Percentiles rank a stretch among this genome's conserved stretches.
Conservation (phyloP, 2,797 vertebrate genomes). For the Propithecus perrieri region DNA sequence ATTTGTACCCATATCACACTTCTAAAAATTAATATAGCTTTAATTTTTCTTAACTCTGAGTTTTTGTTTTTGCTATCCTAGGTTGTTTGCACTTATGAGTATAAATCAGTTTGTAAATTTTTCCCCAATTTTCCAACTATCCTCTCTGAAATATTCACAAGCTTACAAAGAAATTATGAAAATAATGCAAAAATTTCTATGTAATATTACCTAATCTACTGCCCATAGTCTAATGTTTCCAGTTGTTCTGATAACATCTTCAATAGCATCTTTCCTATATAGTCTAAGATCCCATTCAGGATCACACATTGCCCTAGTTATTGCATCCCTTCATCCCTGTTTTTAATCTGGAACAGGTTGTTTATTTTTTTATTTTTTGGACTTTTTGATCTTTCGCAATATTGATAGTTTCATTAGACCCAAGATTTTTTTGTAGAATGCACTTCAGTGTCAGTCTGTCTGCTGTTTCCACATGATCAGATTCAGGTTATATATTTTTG, state of each 20-base stretch:
- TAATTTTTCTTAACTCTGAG: neutral
- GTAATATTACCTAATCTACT: neutral
- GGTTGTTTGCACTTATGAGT: neutral
- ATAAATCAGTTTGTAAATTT: neutral
- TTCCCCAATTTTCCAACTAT: neutral
- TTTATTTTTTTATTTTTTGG: neutral
- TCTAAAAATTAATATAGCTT: neutral
- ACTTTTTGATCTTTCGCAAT: neutral
- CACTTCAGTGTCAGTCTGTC: neutral
- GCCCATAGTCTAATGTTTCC: neutral
- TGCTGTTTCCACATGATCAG: neutral
- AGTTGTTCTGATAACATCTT: neutral
- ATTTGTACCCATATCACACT: neutral
- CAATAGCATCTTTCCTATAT: neutral
- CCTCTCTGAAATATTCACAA: neutral
- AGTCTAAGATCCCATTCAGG: neutral
- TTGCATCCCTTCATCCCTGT: neutral
- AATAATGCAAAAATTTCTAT: neutral
- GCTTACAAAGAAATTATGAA: neutral
- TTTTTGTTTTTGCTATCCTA: neutral
- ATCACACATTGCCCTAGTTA: neutral
- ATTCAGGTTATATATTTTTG: neutral
- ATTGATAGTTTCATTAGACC: neutral
- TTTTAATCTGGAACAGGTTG: neutral
- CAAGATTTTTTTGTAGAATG: neutral